Evolutionary conservation across 1,140 invertebrate genomes (phyloP).

Genomic region (Coelopa frigida): DNA sequence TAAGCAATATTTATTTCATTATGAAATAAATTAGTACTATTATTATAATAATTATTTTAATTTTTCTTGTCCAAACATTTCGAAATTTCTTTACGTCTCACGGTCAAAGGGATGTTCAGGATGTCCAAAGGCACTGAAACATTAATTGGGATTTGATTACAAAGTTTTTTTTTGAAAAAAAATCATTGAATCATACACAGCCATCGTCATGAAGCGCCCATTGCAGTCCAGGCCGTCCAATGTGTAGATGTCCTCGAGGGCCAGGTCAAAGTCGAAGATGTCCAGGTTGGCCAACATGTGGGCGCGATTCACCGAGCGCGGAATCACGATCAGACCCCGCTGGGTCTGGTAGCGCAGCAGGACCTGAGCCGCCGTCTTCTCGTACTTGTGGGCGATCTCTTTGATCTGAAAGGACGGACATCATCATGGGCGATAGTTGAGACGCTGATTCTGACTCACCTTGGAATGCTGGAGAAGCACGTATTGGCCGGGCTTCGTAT

Average conservation of each 20-base stretch:
- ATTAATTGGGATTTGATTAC: background rate
- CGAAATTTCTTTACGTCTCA: no score
- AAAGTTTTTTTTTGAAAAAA: background rate
- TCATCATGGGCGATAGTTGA: conserved; percentile 52
- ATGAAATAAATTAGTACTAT: no score
- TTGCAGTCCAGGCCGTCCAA: conserved; percentile 54
- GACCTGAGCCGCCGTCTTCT: conserved; percentile 63
- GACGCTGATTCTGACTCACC: conserved; percentile 13
- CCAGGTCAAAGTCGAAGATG: conserved; percentile 64
- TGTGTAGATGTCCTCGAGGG: conserved; percentile 53
- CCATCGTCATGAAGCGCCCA: conserved; percentile 38
- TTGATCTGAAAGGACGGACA: no score
- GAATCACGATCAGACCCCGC: conserved; percentile 59
- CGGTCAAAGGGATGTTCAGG: conserved; percentile 28
- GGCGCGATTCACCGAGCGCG: conserved; percentile 62
- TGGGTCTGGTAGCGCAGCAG: conserved; percentile 58
- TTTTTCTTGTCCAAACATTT: no score
- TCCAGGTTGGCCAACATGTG: conserved; percentile 66
- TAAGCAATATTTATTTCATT: no score
- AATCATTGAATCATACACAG: conserved; percentile 16
- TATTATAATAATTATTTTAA: no score
- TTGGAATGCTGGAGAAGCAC: conserved; percentile 30
- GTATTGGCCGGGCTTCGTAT: conserved; percentile 32
- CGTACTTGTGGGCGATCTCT: conserved; percentile 57
- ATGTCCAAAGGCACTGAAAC: conserved; percentile 27